Conservation (phyloP, 1,140 invertebrate genomes). For the Anastrepha ludens region DNA sequence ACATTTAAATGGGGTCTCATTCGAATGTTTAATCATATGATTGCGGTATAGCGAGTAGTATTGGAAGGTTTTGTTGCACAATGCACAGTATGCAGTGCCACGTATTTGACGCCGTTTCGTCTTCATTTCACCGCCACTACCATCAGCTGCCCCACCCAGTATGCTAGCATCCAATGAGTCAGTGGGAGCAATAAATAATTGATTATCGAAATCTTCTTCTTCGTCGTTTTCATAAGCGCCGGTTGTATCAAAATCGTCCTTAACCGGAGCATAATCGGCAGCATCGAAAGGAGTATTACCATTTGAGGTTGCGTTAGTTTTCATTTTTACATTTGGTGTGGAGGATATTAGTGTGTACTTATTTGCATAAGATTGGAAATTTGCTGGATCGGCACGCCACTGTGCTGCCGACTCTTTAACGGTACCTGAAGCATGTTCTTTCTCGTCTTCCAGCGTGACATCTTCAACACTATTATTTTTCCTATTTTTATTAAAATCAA, state of each 20-base stretch:
- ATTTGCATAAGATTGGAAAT: conserved; percentile 34
- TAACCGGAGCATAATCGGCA: background rate
- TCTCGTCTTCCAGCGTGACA: background rate
- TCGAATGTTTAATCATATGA: conserved; percentile 65
- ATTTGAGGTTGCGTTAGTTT: background rate
- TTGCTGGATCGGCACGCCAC: conserved; percentile 11
- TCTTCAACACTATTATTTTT: background rate
- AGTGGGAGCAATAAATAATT: conserved; percentile 25
- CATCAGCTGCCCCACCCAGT: background rate
- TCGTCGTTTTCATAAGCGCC: conserved; percentile 6
- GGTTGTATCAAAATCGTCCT: conserved; percentile 16
- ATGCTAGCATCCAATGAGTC: conserved; percentile 45
- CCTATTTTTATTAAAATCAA: background rate
- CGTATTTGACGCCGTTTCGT: conserved; percentile 54
- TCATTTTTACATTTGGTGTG: conserved; percentile 9
- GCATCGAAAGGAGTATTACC: background rate
- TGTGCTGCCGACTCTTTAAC: conserved; percentile 3
- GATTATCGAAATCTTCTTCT: conserved; percentile 52
- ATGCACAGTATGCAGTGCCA: conserved; percentile 53
- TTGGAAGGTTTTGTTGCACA: conserved; percentile 58
- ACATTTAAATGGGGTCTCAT: conserved; percentile 75
- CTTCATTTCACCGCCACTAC: conserved; percentile 34
- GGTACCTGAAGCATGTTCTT: background rate
- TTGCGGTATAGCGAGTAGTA: conserved; percentile 58
- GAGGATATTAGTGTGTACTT: background rate